These are phyloP conservation scores for Xiphydria camelus DNA, from an alignment of 2,888 invertebrate genomes.

Conservation along the genomic window DNA sequence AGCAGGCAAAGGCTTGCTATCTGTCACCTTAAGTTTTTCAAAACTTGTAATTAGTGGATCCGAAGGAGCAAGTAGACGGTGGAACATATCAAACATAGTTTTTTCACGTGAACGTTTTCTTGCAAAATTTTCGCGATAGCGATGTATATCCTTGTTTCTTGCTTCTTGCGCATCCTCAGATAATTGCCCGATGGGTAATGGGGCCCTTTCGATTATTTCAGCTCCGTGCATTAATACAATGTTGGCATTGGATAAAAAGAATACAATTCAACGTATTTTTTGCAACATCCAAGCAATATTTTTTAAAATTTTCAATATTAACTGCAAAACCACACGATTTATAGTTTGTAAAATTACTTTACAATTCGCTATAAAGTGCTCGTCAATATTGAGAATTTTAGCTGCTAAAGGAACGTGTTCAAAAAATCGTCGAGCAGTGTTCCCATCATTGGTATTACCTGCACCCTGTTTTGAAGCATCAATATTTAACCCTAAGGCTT, in stretches of 20 bases:
- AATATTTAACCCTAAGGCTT: no score
- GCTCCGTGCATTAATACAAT: conserved; percentile 24
- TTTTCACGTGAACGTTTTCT: conserved; percentile 16
- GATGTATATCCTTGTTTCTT: conserved; percentile 23
- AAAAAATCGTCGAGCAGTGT: conserved; percentile 17
- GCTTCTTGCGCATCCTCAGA: no score
- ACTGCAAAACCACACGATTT: conserved; percentile 21
- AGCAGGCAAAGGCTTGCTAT: no score
- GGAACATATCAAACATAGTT: no score
- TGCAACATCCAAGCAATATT: no score
- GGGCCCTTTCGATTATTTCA: conserved; percentile 22
- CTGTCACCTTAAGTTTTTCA: no score
- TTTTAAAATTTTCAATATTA: conserved; percentile 18
- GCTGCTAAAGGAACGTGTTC: conserved; percentile 7
- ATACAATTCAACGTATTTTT: conserved; percentile 22
- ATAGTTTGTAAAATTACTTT: conserved; percentile 16
- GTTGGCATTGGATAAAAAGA: conserved; percentile 29
- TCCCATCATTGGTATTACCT: no score
- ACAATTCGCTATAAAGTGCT: conserved; percentile 10
- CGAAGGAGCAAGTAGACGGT: no score
- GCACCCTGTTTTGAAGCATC: no score
- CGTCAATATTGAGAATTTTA: conserved; percentile 8
- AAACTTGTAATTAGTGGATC: no score
- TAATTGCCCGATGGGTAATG: no score
- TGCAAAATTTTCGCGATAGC: no score